Conservation (phyloP, 2,888 invertebrate species). For the Yponomeuta plumbellus region DNA sequence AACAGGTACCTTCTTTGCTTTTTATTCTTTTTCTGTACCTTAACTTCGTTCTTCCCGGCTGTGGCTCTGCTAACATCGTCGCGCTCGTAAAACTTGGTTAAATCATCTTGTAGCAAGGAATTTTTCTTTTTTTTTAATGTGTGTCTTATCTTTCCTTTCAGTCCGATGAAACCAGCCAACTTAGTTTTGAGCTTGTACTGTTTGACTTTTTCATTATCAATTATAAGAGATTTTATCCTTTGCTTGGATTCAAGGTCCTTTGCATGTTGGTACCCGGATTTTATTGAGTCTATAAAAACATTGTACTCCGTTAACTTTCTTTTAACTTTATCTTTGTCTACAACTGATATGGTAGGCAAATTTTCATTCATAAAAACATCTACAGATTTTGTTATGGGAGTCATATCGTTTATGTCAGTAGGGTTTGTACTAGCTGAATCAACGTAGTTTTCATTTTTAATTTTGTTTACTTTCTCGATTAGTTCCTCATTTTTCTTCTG, state of each 20-base stretch:
- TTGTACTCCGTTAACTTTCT: slow-evolving; percentile 15
- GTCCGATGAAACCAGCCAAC: slow-evolving; percentile 14
- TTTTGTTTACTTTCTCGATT: too few relatives aligned
- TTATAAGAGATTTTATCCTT: slow-evolving; percentile 5
- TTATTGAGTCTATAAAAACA: slow-evolving; percentile 15
- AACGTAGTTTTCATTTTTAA: too few relatives aligned
- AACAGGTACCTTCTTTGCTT: slow-evolving; percentile 16
- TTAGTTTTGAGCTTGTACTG: slow-evolving; percentile 18
- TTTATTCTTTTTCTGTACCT: slow-evolving; percentile 15
- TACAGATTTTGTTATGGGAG: neutral
- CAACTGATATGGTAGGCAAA: slow-evolving; percentile 15
- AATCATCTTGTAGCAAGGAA: slow-evolving; percentile 11
- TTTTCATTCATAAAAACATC: slow-evolving; percentile 14
- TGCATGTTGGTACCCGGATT: neutral
- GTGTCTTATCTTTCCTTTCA: slow-evolving; percentile 18
- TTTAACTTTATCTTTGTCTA: slow-evolving; percentile 17
- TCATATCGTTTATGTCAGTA: too few relatives aligned
- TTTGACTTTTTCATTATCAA: slow-evolving; percentile 12
- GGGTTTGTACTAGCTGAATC: too few relatives aligned
- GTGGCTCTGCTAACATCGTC: slow-evolving; percentile 20
- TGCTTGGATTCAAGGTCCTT: slow-evolving; percentile 13
- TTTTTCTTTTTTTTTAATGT: slow-evolving; percentile 12
- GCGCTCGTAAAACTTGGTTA: slow-evolving; percentile 17
- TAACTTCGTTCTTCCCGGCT: slow-evolving; percentile 20
- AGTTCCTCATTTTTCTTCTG: too few relatives aligned